phyloP scores from a whole-genome alignment of 2,888 invertebrate species.

The Dryococelus australis region DNA sequence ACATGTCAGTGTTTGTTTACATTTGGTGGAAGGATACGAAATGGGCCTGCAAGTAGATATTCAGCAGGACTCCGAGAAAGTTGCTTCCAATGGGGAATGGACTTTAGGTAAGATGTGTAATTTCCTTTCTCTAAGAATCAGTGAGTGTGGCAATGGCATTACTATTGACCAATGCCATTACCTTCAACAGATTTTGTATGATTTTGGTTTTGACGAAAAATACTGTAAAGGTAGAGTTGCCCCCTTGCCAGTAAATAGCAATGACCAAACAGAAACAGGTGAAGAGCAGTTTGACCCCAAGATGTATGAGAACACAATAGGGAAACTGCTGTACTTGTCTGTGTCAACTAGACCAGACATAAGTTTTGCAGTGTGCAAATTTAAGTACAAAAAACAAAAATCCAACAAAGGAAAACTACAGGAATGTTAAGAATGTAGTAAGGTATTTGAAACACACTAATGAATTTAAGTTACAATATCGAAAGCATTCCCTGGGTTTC shows the following conservation, averaged over 20 bases:
- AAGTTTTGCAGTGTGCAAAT: neutral
- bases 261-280: neutral
- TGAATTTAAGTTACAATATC: neutral
- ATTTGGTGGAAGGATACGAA: too few species aligned
- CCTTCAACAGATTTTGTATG: neutral
- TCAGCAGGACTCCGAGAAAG: too few species aligned
- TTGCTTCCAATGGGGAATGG: too few species aligned
- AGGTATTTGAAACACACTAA: neutral
- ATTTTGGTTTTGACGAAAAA: neutral
- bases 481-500: neutral
- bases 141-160: neutral
- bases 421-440: slow-evolving; percentile 6
- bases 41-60: too few species aligned
- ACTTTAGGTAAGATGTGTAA: too few species aligned
- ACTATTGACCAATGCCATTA: neutral
- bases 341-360: neutral
- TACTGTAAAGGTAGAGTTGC: neutral
- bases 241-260: neutral
- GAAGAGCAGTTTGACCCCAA: neutral
- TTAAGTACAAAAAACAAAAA: neutral
- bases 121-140: neutral
- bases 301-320: neutral
- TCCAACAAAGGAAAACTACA: too few species aligned
- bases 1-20: too few species aligned
- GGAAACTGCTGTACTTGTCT: neutral